Evolutionary conservation across 2,888 invertebrate species (phyloP), one percentile per base, ranked within the genome.

Genomic region (Athripsodes cinereus): DNA sequence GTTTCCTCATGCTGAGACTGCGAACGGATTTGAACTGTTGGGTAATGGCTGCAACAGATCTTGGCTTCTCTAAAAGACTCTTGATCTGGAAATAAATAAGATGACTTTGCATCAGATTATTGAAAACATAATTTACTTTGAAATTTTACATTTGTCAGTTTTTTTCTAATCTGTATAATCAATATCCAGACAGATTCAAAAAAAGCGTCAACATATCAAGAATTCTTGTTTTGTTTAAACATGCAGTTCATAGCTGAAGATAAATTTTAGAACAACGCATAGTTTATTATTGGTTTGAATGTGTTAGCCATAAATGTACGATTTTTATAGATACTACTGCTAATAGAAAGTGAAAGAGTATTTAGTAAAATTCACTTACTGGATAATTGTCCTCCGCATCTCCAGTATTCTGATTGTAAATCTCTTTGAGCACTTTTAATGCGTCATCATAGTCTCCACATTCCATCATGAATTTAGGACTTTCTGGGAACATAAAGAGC

Each of bases 401-500:
- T 34, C 88, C 88, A 2, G 87, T 89, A 69, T 90, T 90, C 65
- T 78, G 80, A 31, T 80, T 77, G 71, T 87, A 90, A 69, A 90
- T 85, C 66, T 81, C 75, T 66, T 83, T 82, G 46, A 91, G 80
- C 22, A 86, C 82, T 46, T 80, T 77, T 5, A 90, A 75, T 0
- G 90, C 89, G 44, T 85, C 87, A 50, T 89, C 88, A 21, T 87
- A 82, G 70, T 89, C 88, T 0, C 89, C 90, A 67, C 86, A 86
- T 71, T 89, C 89, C 70, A 90, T 79, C 67, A 90, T 80, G 72
- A 90, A 90, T 71, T 90, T 90, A 1, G 90, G 90, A 69, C 89
- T 90, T 73, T 90, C 90, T 0, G 90, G 90, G 73, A 90, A 89
- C 59, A 82, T 77, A 66, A 87, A 80, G 8, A 90, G 73, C 88